Conservation (phyloP, 2,888 invertebrate genomes). For the Euspilapteryx auroguttella region DNA sequence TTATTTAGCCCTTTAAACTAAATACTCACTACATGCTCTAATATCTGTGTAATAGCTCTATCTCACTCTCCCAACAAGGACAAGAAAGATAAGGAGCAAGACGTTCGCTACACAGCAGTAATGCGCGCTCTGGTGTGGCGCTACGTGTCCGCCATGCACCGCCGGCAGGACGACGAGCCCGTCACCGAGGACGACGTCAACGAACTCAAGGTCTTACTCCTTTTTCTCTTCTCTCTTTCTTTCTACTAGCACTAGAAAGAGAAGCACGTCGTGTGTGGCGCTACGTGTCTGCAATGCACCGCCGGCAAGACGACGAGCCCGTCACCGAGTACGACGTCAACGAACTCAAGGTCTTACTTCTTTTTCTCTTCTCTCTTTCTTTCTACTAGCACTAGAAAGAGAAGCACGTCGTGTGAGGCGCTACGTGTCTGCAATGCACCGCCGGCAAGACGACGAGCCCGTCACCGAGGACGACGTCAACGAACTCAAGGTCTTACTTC, state of each 20-base stretch:
- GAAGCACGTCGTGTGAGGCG: conserved; percentile 87
- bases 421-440: conserved; percentile 86
- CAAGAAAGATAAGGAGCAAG: conserved; percentile 66
- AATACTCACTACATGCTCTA: no score
- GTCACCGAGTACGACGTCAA: conserved; percentile 94
- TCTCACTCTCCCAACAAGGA: no score
- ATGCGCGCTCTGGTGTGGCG: conserved; percentile 92
- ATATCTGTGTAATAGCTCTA: no score
- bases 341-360: no score
- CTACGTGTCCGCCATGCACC: conserved; percentile 86
- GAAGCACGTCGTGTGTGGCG: conserved; percentile 87
- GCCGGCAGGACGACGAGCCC: conserved; percentile 77
- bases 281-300: conserved; percentile 86
- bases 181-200: conserved; percentile 94
- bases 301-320: conserved; percentile 77
- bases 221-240: no score
- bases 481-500: no score
- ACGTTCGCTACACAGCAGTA: conserved; percentile 75
- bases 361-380: no score
- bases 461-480: conserved; percentile 94
- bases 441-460: conserved; percentile 77
- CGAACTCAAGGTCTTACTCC: no score
- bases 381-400: conserved; percentile 67
- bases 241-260: conserved; percentile 67
- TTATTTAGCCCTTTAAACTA: no score